Evolutionary conservation across 1,140 invertebrate species (phyloP).

Genomic region (Amphibalanus amphitrite): DNA sequence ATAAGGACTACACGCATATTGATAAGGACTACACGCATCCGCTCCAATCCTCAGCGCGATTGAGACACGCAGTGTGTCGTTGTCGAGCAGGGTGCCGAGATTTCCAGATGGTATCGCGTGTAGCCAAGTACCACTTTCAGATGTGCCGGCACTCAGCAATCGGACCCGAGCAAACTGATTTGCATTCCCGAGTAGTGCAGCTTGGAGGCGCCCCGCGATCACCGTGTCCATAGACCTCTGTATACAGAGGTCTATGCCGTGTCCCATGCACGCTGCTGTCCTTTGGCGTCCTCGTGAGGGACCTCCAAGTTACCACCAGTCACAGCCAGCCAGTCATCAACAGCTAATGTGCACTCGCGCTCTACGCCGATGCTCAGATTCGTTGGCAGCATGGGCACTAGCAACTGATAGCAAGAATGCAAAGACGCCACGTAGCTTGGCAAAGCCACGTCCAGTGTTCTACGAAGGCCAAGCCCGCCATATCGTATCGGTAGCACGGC

Average conservation of each 20-base stretch:
- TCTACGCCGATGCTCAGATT: background rate
- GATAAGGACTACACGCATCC: background rate
- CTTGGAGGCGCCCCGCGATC: background rate
- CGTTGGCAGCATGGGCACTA: background rate
- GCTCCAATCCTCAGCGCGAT: background rate
- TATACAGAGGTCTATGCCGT: too few species aligned
- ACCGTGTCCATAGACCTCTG: background rate
- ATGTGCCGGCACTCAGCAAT: background rate
- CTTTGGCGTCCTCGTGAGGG: background rate
- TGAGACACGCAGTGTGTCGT: background rate
- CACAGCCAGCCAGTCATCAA: background rate
- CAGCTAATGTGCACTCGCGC: background rate
- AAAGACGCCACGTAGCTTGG: background rate
- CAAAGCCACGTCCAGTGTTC: background rate
- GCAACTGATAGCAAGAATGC: background rate
- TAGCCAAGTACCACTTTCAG: background rate
- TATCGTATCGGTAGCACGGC: background rate
- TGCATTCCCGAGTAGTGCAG: background rate
- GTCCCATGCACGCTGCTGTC: too few species aligned
- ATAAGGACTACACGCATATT: background rate
- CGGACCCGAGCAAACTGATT: background rate
- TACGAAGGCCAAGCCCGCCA: background rate
- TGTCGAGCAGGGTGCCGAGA: background rate
- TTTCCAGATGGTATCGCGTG: background rate
- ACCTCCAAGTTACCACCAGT: background rate